Evolutionary conservation across 2,113 vertebrate species (phyloP).

Genomic region (Pampusana beccarii): DNA sequence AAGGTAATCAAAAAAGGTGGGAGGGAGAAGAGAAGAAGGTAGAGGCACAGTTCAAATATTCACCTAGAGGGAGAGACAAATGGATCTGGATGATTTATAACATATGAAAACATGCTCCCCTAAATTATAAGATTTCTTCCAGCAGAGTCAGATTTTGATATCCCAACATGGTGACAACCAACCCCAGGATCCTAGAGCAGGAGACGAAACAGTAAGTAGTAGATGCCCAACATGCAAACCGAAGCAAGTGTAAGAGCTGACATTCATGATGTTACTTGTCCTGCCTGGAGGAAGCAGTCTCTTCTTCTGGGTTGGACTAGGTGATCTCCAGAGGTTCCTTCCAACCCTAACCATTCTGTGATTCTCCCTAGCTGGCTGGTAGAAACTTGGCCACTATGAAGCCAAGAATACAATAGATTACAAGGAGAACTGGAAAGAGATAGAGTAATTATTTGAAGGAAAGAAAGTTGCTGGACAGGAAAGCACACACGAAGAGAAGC

Average conservation of each 20-base stretch:
- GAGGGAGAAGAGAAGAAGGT: background rate
- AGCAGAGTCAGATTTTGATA: background rate
- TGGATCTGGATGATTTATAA: background rate
- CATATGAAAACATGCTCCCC: background rate
- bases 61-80: background rate
- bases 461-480: background rate
- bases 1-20: background rate
- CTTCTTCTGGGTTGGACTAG: too few relatives aligned
- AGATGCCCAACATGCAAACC: background rate
- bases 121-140: background rate
- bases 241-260: background rate
- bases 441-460: background rate
- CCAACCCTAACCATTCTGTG: too few relatives aligned
- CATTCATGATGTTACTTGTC: rapidly evolving
- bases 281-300: background rate
- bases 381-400: background rate
- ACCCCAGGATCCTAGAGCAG: background rate
- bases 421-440: background rate
- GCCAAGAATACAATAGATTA: background rate
- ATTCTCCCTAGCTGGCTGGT: background rate
- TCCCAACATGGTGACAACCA: background rate
- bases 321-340: too few relatives aligned
- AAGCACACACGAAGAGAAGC: background rate
- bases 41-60: background rate
- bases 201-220: background rate